Evolutionary conservation across 2,113 vertebrate species (phyloP).

Genomic region (Vulpes lagopus): DNA sequence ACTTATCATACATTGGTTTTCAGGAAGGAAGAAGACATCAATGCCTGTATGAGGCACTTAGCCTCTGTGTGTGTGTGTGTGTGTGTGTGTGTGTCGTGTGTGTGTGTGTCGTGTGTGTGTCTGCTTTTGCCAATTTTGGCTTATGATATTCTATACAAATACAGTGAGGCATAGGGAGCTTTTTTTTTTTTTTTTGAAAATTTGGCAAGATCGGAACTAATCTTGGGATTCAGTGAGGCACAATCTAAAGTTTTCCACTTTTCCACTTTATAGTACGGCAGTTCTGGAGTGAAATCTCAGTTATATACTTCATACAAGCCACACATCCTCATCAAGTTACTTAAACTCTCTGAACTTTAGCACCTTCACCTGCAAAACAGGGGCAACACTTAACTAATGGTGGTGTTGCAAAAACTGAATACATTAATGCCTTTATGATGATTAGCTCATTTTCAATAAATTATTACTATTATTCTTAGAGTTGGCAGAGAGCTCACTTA

Average conservation of each 20-base stretch:
- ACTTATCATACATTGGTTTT: background rate
- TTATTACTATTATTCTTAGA: background rate
- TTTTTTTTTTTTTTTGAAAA: background rate
- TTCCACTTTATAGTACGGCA: background rate
- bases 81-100: background rate
- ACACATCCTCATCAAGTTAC: background rate
- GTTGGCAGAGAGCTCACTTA: background rate
- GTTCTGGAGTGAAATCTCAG: background rate
- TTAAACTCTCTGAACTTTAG: constrained; percentile 3
- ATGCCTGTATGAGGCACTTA: background rate
- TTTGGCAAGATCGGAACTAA: background rate
- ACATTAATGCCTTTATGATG: background rate
- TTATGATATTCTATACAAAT: background rate
- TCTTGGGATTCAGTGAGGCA: background rate
- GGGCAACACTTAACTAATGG: background rate
- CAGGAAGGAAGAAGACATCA: background rate
- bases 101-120: background rate
- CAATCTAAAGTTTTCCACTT: background rate
- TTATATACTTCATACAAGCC: background rate
- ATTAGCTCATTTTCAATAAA: background rate
- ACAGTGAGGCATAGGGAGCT: background rate
- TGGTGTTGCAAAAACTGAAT: background rate
- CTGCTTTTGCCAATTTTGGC: background rate
- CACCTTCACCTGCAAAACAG: background rate
- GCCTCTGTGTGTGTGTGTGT: background rate